A percentile compares a stretch with the other conserved stretches of the same genome.
phyloP scores from a whole-genome alignment of 2,797 vertebrate species.

The Crotalus adamanteus region DNA sequence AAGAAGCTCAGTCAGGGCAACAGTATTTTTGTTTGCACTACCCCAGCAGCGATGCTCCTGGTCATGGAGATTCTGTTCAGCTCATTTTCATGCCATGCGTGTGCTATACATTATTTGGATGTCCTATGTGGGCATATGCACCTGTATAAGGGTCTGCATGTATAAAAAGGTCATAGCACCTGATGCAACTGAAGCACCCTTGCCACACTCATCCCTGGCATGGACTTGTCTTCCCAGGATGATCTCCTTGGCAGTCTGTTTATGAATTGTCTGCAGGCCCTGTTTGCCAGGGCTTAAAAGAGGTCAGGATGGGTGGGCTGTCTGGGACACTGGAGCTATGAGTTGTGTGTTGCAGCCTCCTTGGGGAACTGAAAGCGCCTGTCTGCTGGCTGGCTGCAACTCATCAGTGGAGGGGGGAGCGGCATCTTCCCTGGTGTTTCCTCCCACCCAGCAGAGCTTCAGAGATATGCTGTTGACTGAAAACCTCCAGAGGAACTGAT shows the following conservation, averaged over 20 bases:
- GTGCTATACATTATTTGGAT: no score
- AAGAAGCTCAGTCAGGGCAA: neutral
- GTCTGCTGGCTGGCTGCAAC: neutral
- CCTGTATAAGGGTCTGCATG: neutral
- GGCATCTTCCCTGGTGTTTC: neutral
- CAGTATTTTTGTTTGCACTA: neutral
- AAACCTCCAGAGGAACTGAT: neutral
- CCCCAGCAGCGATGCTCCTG: neutral
- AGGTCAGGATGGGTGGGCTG: neutral
- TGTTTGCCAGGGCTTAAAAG: neutral
- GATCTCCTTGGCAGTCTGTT: neutral
- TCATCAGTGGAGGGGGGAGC: neutral
- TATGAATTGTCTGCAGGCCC: neutral
- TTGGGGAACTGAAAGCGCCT: neutral
- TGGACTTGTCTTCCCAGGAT: neutral
- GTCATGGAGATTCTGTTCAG: neutral
- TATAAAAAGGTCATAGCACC: neutral
- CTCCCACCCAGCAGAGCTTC: neutral
- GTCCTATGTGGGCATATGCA: neutral
- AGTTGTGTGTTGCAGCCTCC: neutral
- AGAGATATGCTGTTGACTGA: neutral
- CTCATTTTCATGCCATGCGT: neutral
- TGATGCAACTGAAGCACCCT: neutral
- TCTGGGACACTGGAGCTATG: neutral
- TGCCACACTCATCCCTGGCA: neutral